phyloP scores from a whole-genome alignment of 2,797 vertebrate species.

The Bradypodion ventrale region DNA sequence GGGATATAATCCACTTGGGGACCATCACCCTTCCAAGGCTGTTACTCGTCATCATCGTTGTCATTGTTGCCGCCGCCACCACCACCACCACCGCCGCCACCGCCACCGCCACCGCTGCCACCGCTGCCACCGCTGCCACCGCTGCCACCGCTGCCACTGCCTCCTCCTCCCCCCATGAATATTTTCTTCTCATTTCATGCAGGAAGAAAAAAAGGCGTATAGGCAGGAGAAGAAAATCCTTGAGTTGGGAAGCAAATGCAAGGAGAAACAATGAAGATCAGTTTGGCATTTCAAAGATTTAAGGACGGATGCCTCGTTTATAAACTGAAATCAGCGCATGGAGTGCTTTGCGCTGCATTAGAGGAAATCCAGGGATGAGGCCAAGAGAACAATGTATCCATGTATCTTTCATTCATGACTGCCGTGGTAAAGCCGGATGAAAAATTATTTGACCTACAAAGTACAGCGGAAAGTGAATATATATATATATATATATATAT shows the following conservation, averaged over 20 bases:
- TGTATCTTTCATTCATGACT: conserved; percentile 27
- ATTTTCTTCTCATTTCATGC: conserved; percentile 11
- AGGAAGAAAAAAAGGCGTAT: not conserved
- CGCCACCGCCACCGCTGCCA: too few relatives aligned
- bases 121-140: too few relatives aligned
- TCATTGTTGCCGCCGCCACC: too few relatives aligned
- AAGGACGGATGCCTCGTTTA: conserved; percentile 37
- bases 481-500: too few relatives aligned
- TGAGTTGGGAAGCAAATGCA: not conserved
- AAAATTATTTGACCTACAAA: conserved; percentile 54
- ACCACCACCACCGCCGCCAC: too few relatives aligned
- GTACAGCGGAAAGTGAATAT: not conserved
- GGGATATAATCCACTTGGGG: too few relatives aligned
- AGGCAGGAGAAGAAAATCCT: conserved; percentile 32
- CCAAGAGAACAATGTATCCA: conserved; percentile 42
- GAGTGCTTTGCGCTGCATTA: conserved; percentile 41
- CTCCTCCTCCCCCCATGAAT: conserved; percentile 19
- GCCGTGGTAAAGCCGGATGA: conserved; percentile 30
- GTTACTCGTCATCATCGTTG: too few relatives aligned
- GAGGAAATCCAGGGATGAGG: conserved; percentile 42
- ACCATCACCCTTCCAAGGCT: too few relatives aligned
- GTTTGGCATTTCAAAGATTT: conserved; percentile 42
- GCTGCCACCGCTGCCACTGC: too few relatives aligned
- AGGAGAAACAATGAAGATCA: conserved; percentile 18
- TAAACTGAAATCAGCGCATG: conserved; percentile 30